Percentiles rank a stretch among this genome's conserved stretches.
These are phyloP conservation scores for Drosophila kikkawai DNA, from an alignment of 1,140 invertebrate genomes.

Conservation along the genomic window DNA sequence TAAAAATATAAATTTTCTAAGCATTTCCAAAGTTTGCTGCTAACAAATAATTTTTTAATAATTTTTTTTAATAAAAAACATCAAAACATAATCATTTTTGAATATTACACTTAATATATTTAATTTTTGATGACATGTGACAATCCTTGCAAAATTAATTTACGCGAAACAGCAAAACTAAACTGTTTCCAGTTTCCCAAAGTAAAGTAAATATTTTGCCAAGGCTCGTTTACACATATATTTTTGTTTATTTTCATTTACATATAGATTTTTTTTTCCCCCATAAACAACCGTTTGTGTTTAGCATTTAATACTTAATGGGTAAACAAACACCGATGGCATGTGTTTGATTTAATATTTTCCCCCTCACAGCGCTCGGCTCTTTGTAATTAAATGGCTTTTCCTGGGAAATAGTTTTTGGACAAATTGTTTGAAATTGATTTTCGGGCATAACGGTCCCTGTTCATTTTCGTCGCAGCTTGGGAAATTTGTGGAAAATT, in stretches of 20 bases:
- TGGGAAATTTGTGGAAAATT: constrained; percentile 22
- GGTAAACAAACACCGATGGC: constrained; percentile 2
- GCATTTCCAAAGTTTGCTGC: too few species aligned
- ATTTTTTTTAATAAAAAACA: not conserved
- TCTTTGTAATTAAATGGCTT: constrained; percentile 5
- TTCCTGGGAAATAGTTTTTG: constrained; percentile 1
- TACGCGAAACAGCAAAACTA: not conserved
- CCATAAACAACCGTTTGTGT: constrained; percentile 2
- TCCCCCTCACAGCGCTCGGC: too few species aligned
- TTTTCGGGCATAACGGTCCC: not conserved
- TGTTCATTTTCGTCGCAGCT: constrained; percentile 8
- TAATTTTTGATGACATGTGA: not conserved
- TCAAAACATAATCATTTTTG: not conserved
- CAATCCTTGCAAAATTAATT: not conserved
- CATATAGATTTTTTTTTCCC: not conserved
- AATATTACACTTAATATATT: not conserved
- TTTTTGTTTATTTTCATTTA: not conserved
- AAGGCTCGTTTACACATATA: not conserved
- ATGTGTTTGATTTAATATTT: constrained; percentile 3
- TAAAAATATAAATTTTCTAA: too few species aligned
- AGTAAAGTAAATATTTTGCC: not conserved
- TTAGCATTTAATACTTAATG: constrained; percentile 20
- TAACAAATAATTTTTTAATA: too few species aligned
- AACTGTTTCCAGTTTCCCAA: not conserved
- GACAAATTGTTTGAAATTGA: constrained; percentile 11